Base-by-base conservation (phyloP, 1,140 invertebrate species). In the Amyelois transitella region DNA sequence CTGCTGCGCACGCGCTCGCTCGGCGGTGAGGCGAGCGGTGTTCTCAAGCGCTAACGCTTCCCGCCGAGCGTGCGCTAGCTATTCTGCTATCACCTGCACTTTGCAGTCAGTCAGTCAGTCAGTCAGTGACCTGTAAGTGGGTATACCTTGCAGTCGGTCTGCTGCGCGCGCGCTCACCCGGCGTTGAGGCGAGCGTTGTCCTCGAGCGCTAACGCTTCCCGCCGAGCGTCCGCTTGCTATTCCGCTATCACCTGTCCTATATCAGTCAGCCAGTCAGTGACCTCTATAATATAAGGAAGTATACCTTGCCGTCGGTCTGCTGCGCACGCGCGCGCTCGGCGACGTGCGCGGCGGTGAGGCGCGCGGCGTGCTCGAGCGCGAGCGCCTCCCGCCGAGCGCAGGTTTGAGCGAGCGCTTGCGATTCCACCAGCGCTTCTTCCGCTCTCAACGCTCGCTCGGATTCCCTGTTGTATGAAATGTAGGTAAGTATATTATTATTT, bases 341-440 rank as follows among this genome's bases (percentile, higher is more conserved):
- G 18, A 82, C 78, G 53, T 86, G 78, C 18, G 58, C 53, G n/a
- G 74, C 74, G 19, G 82, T 86, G 55, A 84, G 69, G 1, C 51
- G 25, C 14, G 82, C 80, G n/a, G 80, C 75, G 66, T 86, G 80
- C 53, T 82, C 65, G 0, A 86, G 63, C n/a, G 82, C 82, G 38
- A 60, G 66, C 1, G 82, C 80, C 69, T 83, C 82, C 2, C 82
- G 61, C 1, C 73, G 55, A 2, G 63, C 69, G 67, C 81, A 81
- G 0, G 79, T 85, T 60, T 83, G 77, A 0, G 78, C 77, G 1
- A 72, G 61, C 14, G 78, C 82, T 6, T 79, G 69, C 49, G 75
- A 69, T 6, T 32, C 44, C 0, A 43, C 22, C 7, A 78, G 51
- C 8, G 73, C 67, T 18, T 72, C 71, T 50, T 84, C 80, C 10